Evolutionary conservation across 2,113 vertebrate genomes (phyloP).

Genomic region (Lates calcarifer): DNA sequence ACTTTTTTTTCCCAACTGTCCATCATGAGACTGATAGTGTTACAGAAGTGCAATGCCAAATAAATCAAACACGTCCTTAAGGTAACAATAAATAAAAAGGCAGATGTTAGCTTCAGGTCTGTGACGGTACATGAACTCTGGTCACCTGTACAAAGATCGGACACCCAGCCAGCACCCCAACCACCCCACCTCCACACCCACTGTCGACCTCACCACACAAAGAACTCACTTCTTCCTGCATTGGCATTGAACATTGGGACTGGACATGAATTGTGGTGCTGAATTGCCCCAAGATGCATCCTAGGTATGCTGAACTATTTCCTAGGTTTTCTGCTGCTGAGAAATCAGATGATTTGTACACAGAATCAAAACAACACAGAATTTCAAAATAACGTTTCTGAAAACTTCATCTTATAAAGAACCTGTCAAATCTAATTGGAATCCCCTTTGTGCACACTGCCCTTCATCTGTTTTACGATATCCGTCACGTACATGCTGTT

Average conservation of each 20-base stretch:
- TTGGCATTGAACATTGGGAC: background rate
- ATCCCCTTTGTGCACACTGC: background rate
- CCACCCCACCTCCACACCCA: too few species aligned
- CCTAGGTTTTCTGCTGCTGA: background rate
- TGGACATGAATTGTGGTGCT: background rate
- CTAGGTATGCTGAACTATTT: background rate
- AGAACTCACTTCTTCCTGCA: background rate
- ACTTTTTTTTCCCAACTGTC: background rate
- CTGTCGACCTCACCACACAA: background rate
- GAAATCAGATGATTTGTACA: conserved; percentile 2
- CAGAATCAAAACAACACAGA: background rate
- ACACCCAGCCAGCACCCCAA: too few species aligned
- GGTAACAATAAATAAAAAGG: background rate
- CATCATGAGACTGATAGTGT: background rate
- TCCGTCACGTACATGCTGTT: conserved; percentile 56
- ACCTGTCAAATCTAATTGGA: conserved; percentile 21
- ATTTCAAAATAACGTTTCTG: conserved; percentile 21
- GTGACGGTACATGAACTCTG: too few species aligned
- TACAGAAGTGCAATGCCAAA: background rate
- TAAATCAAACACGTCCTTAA: too few species aligned
- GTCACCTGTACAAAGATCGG: too few species aligned
- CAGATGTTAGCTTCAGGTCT: background rate
- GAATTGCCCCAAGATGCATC: background rate
- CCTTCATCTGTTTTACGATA: conserved; percentile 22
- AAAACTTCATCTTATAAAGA: conserved; percentile 41